phyloP scores from a whole-genome alignment of 2,113 vertebrate species.

The Acanthisitta chloris region DNA sequence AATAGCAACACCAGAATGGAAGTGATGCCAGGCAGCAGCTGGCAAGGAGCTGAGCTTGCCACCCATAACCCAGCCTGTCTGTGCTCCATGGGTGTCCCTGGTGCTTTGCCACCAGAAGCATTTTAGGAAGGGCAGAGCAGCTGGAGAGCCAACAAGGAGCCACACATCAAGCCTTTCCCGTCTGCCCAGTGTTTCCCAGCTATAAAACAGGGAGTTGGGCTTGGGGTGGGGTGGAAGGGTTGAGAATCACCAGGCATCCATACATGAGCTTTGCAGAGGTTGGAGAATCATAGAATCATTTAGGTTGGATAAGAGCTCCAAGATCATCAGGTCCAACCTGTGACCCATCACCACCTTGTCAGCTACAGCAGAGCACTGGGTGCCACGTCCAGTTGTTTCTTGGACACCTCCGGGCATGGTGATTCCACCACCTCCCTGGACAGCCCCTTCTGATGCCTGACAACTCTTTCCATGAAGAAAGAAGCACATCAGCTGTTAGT shows the following conservation, averaged over 20 bases:
- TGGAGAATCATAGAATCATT: background rate
- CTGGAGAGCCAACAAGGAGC: background rate
- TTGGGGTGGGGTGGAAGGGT: background rate
- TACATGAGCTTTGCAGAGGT: background rate
- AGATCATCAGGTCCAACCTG: background rate
- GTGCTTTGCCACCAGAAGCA: background rate
- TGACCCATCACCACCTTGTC: background rate
- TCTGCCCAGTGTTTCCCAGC: fast-evolving
- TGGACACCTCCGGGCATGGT: background rate
- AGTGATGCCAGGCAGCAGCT: background rate
- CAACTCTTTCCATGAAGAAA: background rate
- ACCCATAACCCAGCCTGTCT: fast-evolving
- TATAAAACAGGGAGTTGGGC: background rate
- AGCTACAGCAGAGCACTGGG: too few species aligned
- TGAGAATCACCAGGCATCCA: background rate
- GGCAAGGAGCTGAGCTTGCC: background rate
- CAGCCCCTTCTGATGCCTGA: background rate
- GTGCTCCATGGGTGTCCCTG: background rate
- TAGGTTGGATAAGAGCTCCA: background rate
- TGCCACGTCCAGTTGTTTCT: background rate
- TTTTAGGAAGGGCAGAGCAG: background rate
- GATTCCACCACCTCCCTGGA: background rate
- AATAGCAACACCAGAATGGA: background rate
- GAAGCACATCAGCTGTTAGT: background rate
- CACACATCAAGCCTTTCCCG: background rate